These are phyloP conservation scores for Forpus xanthops DNA, from an alignment of 2,797 vertebrate genomes.

Conservation along the genomic window DNA sequence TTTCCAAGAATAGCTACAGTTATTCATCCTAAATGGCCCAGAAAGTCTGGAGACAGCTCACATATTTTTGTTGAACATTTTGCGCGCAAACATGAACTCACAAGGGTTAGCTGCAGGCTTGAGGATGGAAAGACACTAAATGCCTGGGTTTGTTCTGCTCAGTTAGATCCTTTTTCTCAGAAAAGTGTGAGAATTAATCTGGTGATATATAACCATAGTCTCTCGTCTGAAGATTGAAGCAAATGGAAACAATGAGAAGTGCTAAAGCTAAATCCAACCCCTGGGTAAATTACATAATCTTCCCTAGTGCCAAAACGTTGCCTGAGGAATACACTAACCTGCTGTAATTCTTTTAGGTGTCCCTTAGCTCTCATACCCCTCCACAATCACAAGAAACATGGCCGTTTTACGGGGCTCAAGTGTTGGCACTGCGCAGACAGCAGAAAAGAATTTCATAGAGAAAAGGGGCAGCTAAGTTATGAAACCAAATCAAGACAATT, in stretches of 20 bases:
- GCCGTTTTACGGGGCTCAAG: constrained; percentile 1
- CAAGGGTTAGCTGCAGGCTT: not conserved
- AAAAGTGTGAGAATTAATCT: not conserved
- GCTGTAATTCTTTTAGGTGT: constrained; percentile 26
- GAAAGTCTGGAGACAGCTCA: constrained; percentile 35
- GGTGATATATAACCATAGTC: not conserved
- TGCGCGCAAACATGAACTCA: not conserved
- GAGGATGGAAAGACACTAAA: not conserved
- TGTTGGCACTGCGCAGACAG: not conserved
- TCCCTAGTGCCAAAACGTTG: constrained; percentile 10
- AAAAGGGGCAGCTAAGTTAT: not conserved
- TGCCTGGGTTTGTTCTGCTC: not conserved
- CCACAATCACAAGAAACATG: not conserved
- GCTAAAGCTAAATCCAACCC: constrained; percentile 9
- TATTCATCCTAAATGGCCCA: constrained; percentile 54
- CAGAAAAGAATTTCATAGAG: not conserved
- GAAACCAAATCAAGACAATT: not conserved
- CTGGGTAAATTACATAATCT: constrained; percentile 40
- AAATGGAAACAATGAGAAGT: constrained; percentile 61
- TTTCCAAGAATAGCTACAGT: constrained; percentile 17
- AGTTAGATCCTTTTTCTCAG: not conserved
- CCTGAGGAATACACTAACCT: constrained; percentile 48
- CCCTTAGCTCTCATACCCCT: constrained; percentile 11
- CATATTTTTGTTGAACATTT: constrained; percentile 33
- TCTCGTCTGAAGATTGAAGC: not conserved